These are phyloP conservation scores for Mormyrops boulengeri DNA, from an alignment of 2,797 vertebrate genomes.

Conservation along the genomic window DNA sequence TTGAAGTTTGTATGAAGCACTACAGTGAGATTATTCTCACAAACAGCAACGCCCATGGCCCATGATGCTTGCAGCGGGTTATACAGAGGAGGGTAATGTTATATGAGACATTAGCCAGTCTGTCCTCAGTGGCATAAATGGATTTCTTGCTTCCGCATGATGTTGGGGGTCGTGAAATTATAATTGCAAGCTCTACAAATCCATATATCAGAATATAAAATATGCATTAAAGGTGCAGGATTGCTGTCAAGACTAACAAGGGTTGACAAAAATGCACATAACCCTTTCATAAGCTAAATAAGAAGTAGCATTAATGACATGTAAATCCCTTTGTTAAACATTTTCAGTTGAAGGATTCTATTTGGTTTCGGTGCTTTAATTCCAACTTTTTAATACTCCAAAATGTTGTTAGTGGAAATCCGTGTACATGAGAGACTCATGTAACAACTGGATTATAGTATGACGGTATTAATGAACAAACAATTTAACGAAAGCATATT, in stretches of 20 bases:
- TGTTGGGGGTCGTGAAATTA: background rate
- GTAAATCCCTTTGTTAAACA: slow-evolving; percentile 10
- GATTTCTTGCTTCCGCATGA: background rate
- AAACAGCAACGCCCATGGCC: background rate
- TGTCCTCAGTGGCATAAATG: background rate
- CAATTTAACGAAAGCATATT: background rate
- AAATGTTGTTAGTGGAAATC: background rate
- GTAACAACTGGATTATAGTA: background rate
- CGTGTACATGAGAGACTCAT: background rate
- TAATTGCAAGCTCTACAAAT: background rate
- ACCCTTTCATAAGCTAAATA: background rate
- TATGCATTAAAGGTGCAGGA: background rate
- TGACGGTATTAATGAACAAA: background rate
- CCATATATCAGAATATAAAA: background rate
- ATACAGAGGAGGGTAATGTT: background rate
- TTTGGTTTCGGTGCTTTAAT: background rate
- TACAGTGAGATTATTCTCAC: background rate
- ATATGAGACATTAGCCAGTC: background rate
- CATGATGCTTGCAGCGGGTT: background rate
- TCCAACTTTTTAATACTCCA: background rate
- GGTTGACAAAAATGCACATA: background rate
- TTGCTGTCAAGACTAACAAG: background rate
- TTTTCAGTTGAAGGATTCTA: background rate
- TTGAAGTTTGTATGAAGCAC: background rate
- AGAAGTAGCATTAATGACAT: background rate